Evolutionary conservation across 2,113 vertebrate genomes (phyloP).

Genomic region (Motacilla tschutschensis): DNA sequence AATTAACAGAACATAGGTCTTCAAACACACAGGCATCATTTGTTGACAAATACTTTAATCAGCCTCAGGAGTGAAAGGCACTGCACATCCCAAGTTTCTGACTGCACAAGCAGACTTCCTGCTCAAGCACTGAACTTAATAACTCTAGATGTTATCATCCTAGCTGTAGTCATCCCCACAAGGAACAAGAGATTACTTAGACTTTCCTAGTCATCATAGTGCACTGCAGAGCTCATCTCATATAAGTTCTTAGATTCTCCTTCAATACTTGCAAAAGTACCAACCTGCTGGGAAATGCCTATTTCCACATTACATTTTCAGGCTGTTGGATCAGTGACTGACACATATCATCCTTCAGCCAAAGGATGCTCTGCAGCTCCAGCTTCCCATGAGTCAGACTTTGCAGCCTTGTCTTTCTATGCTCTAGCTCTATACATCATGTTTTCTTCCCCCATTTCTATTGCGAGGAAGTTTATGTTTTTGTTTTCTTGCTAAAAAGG

Average conservation of each 20-base stretch:
- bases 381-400: neutral
- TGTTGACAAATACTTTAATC: neutral
- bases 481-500: neutral
- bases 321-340: neutral
- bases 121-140: neutral
- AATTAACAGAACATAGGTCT: neutral
- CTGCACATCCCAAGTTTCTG: neutral
- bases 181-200: neutral
- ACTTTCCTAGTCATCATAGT: neutral
- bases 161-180: neutral
- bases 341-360: neutral
- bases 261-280: neutral
- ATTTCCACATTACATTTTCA: neutral
- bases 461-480: neutral
- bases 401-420: neutral
- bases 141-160: neutral
- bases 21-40: neutral
- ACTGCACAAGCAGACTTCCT: neutral
- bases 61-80: neutral
- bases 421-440: neutral
- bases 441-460: neutral
- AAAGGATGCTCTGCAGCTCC: neutral
- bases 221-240: neutral
- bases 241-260: neutral
- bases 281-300: neutral